Conservation (phyloP, 2,113 vertebrate species). For the Hoplias malabaricus region DNA sequence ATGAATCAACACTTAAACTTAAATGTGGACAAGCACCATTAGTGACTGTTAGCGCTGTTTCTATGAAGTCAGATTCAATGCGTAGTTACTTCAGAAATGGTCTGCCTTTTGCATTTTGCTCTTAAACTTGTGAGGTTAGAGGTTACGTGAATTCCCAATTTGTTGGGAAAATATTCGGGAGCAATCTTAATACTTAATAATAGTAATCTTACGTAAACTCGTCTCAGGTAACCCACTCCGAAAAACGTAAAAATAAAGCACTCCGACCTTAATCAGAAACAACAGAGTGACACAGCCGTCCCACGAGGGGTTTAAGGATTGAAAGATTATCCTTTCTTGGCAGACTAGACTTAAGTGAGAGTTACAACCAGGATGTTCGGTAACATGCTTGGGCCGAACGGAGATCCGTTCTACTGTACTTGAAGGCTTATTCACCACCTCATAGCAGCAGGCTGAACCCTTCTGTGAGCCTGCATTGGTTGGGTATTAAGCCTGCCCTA, state of each 20-base stretch:
- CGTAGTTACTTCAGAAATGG: too few species aligned
- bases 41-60: too few species aligned
- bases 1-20: too few species aligned
- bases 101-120: too few species aligned
- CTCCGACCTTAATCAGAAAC: background rate
- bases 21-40: too few species aligned
- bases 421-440: constrained; percentile 56
- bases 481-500: constrained; percentile 48
- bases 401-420: background rate
- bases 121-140: too few species aligned
- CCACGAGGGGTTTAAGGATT: background rate
- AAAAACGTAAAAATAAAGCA: background rate
- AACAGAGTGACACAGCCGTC: background rate
- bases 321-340: background rate
- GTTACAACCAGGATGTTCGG: background rate
- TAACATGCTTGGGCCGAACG: background rate
- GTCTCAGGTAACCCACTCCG: background rate
- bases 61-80: too few species aligned
- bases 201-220: background rate
- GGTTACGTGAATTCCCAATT: too few species aligned
- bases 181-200: too few species aligned
- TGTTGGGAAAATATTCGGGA: too few species aligned
- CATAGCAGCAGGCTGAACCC: constrained; percentile 54
- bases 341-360: background rate
- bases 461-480: constrained; percentile 41